Base-by-base conservation (phyloP, 2,797 vertebrate species). In the Tinamus major region DNA sequence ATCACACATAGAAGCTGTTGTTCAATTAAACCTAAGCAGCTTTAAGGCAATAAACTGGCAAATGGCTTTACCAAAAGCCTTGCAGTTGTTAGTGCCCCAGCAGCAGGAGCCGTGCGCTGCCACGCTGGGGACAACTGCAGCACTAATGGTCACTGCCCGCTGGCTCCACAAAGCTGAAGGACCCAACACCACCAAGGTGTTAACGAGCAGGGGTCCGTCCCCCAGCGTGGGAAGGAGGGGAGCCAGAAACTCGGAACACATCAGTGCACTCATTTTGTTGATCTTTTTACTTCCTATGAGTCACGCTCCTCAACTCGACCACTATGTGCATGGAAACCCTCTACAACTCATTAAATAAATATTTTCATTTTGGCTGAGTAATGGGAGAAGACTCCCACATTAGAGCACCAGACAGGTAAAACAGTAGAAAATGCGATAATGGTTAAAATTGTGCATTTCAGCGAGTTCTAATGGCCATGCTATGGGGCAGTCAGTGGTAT, bases 1-100 rank as follows among this genome's bases (percentile, higher is more conserved):
- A 94, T 79, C 75, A 93, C 49, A 85, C 68, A 83, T 80, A 85
- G 86, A 95, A 95, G 90, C 86, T 93, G 76, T 86, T 87, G 81
- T 85, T 96, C 94, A 96, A 96, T 95, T 95, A 96, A 96, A 95
- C 82, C 84, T 92, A 94, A 96, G 94, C 92, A 85, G 95, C 93
- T 94, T 62, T 96, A 96, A 96, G 94, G 93, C 84, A 94, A 85
- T 95, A 92, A 92, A 94, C 86, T 94, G 96, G 96, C 93, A 96
- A 96, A 96, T 41, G 92, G 84, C 90, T 92, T 39, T 2, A 94
- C 67, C 90, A 93, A 94, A 92, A 69, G 90, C 92, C 75, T 95
- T 80, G 93, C 64, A 67, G 74, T 89, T 62, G 90, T 87, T 78
- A 90, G 90, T 77, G 76, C 68, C 85, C 84, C 61, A 85, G 78